Percentiles rank a stretch among this genome's conserved stretches.
Conservation (phyloP, 2,113 vertebrate genomes). For the Sinocyclocheilus rhinocerous region DNA sequence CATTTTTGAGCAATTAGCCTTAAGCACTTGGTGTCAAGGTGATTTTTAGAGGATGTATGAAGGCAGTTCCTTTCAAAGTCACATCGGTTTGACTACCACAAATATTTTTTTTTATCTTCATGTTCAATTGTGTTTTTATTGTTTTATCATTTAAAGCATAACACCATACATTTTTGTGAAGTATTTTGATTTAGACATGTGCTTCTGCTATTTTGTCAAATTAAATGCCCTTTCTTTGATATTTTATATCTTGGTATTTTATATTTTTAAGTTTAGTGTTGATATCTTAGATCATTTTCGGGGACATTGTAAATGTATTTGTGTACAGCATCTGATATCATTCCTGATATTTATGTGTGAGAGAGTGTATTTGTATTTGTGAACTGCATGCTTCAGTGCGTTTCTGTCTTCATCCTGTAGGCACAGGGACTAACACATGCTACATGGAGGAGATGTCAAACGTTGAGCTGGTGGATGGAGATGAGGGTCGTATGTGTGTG, state of each 20-base stretch:
- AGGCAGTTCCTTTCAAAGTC: background rate
- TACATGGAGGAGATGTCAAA: conserved; percentile 99
- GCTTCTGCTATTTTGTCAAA: background rate
- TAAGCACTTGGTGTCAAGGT: background rate
- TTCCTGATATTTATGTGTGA: too few species aligned
- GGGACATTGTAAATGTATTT: too few species aligned
- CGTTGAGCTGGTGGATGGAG: conserved; percentile 88
- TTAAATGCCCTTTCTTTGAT: too few species aligned
- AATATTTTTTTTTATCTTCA: background rate
- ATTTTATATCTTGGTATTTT: too few species aligned
- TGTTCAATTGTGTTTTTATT: background rate
- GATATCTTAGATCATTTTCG: too few species aligned
- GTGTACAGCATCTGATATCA: too few species aligned
- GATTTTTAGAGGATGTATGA: background rate
- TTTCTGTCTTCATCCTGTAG: conserved; percentile 65
- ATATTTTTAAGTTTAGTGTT: too few species aligned
- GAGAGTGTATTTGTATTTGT: background rate
- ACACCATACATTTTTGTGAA: background rate
- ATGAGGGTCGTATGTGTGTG: conserved; percentile 90
- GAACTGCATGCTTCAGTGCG: too few species aligned
- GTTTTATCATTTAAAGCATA: background rate
- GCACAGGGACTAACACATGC: conserved; percentile 92
- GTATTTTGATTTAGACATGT: background rate
- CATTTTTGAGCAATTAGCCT: too few species aligned
- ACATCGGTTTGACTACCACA: too few species aligned